Conservation (phyloP, 2,797 vertebrate species). For the Labeo calbasu region DNA sequence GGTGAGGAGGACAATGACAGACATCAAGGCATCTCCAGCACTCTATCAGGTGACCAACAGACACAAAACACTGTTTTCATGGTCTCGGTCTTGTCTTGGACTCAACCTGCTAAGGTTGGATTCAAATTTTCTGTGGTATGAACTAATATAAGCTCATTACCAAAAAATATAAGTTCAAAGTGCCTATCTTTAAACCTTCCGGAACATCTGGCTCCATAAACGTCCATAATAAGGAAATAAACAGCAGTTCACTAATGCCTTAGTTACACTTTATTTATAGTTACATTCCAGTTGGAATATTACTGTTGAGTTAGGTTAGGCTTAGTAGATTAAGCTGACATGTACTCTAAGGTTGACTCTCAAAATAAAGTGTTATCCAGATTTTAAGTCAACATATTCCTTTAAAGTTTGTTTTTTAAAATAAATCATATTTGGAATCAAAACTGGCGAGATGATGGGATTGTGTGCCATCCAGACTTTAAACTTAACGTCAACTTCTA, state of each 20-base stretch:
- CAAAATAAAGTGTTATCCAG: too few species aligned
- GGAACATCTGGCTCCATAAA: not conserved
- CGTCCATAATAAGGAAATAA: not conserved
- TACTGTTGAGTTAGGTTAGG: too few species aligned
- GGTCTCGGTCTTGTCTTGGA: not conserved
- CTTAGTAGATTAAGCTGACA: too few species aligned
- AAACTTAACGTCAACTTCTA: slow-evolving; percentile 15
- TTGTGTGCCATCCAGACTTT: not conserved
- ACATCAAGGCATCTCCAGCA: slow-evolving; percentile 79
- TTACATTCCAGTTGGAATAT: too few species aligned
- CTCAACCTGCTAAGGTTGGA: not conserved
- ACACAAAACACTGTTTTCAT: not conserved
- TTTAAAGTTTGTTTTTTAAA: not conserved
- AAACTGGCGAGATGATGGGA: not conserved
- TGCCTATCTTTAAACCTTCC: not conserved
- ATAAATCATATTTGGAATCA: not conserved
- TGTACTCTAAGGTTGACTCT: too few species aligned
- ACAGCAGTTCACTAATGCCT: not conserved
- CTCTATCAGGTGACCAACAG: slow-evolving; percentile 79
- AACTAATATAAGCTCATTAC: not conserved
- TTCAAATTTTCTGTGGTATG: not conserved
- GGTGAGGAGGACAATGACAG: slow-evolving; percentile 83
- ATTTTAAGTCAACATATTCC: not conserved
- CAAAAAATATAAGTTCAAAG: not conserved
- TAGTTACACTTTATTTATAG: too few species aligned